Evolutionary conservation across 2,113 vertebrate species (phyloP).

Genomic region (Mohoua ochrocephala): DNA sequence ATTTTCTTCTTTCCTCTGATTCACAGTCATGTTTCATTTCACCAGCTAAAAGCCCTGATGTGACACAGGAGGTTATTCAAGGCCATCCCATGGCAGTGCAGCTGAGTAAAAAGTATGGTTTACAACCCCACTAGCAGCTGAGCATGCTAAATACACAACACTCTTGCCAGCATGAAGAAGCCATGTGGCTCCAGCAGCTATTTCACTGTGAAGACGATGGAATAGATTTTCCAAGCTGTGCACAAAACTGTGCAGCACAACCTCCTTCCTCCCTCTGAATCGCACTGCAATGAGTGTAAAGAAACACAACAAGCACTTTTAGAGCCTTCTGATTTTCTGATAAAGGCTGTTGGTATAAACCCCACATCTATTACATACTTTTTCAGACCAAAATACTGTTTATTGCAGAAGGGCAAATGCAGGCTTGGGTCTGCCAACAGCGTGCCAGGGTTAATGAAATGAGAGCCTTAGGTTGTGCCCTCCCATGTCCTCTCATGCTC

Average conservation of each 20-base stretch:
- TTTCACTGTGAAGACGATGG: background rate
- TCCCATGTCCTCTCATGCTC: background rate
- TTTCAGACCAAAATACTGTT: background rate
- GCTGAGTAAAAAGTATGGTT: conserved; percentile 12
- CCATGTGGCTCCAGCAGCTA: background rate
- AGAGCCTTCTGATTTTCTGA: background rate
- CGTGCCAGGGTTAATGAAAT: background rate
- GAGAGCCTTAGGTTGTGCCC: background rate
- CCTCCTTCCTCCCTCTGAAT: background rate
- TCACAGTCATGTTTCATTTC: conserved; percentile 4
- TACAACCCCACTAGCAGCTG: background rate
- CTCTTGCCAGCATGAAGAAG: background rate
- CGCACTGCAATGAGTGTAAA: background rate
- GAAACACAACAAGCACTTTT: background rate
- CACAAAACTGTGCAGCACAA: background rate
- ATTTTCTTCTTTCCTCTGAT: background rate
- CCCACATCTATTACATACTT: background rate
- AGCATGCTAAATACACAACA: conserved; percentile 35
- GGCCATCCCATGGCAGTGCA: background rate
- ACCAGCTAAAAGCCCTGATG: conserved; percentile 25
- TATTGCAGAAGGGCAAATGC: background rate
- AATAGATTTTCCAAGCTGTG: conserved; percentile 12
- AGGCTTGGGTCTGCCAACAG: background rate
- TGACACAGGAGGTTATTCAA: conserved; percentile 46
- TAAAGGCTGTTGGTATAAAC: background rate